Base-by-base conservation (phyloP, 1,140 invertebrate genomes). In the Conus ventricosus region DNA sequence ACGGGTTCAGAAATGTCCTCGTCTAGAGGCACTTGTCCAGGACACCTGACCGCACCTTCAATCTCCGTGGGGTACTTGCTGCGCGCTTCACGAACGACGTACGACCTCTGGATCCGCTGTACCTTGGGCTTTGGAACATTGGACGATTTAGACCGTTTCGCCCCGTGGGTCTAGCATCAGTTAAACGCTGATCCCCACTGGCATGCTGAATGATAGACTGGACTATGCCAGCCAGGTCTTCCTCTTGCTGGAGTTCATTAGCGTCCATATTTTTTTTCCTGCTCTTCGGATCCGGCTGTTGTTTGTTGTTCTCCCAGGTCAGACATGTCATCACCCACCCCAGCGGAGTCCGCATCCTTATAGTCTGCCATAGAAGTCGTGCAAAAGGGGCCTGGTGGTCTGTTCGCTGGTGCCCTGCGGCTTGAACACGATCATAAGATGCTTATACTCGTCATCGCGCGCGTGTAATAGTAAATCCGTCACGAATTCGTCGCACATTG, bases 21-120 rank as follows among this genome's bases (percentile, higher is more conserved):
- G 8, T 10, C 10, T 10, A 27, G n/a, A n/a, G 39, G 10, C 10
- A 11, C 10, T 11, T 8, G n/a, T 10, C 8, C 8, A 11, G 10
- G 10, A 25, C n/a, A 15, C 8, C 25, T 84, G 25, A 60, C n/a
- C 10, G 27, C 57, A 7, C n/a, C 54, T 10, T 51, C 8, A 51
- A 84, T 84, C 83, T 84, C 83, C 83, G 83, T 84, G 13, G 83
- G 83, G 25, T 84, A 84, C 83, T 53, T 11, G 54, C 83, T 84
- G 7, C 17, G 51, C 8, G 25, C 83, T 13, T 84, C 53, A 15
- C 83, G 13, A 51, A 84, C 83, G 51, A 84, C 25, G 25, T 55
- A 51, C 54, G 83, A 84, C 83, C 57, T 84, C 83, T 84, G 83
- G 54, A 51, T 10, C 51, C 25, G 54, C 25, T 55, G 83, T 25